phyloP scores from a whole-genome alignment of 2,888 invertebrate genomes.

The Tachina fera region DNA sequence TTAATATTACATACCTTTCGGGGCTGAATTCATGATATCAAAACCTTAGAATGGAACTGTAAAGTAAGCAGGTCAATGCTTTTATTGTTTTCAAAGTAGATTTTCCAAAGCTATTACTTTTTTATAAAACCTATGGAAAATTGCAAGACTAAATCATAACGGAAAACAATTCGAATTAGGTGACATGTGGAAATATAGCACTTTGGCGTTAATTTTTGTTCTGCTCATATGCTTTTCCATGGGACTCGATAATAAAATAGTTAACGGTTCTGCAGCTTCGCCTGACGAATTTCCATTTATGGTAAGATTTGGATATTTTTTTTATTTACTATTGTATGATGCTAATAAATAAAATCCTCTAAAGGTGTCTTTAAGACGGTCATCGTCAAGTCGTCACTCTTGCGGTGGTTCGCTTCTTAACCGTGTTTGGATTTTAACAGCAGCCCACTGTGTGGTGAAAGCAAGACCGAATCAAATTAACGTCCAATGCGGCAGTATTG shows the following conservation, averaged over 20 bases:
- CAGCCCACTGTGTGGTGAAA: constrained; percentile 79
- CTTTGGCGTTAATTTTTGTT: constrained; percentile 12
- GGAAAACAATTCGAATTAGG: background rate
- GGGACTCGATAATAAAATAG: constrained; percentile 75
- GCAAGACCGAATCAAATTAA: constrained; percentile 74
- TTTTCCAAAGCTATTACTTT: constrained; percentile 9
- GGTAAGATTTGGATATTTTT: constrained; percentile 73
- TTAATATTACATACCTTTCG: background rate
- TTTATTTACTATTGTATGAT: background rate
- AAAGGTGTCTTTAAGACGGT: constrained; percentile 77
- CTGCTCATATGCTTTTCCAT: constrained; percentile 23
- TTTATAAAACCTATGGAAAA: constrained; percentile 43
- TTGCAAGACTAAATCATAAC: constrained; percentile 15
- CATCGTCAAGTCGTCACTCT: constrained; percentile 76
- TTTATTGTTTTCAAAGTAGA: background rate
- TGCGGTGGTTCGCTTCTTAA: constrained; percentile 80
- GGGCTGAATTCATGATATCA: constrained; percentile 16
- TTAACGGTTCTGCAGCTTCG: constrained; percentile 78
- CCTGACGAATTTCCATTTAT: constrained; percentile 79
- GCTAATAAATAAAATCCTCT: background rate
- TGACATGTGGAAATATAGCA: constrained; percentile 35
- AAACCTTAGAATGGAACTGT: constrained; percentile 20
- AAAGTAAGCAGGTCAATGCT: constrained; percentile 20
- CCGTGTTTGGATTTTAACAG: constrained; percentile 79
- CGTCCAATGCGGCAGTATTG: constrained; percentile 79